phyloP scores from a whole-genome alignment of 1,140 invertebrate species.

The Argopecten irradians region DNA sequence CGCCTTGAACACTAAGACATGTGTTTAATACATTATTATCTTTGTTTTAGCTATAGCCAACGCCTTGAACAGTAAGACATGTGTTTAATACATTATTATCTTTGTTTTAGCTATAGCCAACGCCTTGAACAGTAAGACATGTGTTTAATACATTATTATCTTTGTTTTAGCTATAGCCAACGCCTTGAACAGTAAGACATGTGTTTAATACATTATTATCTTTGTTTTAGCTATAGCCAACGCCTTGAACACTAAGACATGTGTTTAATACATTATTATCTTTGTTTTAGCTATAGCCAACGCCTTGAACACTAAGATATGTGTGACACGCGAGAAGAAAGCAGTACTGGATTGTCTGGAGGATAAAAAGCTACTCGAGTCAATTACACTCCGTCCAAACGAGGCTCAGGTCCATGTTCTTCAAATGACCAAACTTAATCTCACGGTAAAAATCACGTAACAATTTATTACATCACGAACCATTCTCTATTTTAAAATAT shows the following conservation, averaged over 20 bases:
- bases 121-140: not conserved
- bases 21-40: too few species aligned
- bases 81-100: too few species aligned
- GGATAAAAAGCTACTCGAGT: constrained; percentile 70
- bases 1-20: too few species aligned
- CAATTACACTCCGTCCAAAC: constrained; percentile 69
- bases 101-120: too few species aligned
- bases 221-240: not conserved
- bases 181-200: not conserved
- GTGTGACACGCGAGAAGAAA: constrained; percentile 78
- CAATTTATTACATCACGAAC: too few species aligned
- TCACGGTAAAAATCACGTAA: constrained; percentile 75
- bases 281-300: constrained; percentile 79
- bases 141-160: not conserved
- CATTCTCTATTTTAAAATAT: too few species aligned
- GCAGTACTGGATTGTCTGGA: constrained; percentile 78
- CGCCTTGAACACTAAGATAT: constrained; percentile 81
- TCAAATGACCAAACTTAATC: constrained; percentile 81
- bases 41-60: too few species aligned
- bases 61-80: too few species aligned
- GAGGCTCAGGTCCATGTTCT: constrained; percentile 81
- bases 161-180: too few species aligned
- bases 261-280: too few species aligned
- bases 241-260: not conserved
- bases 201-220: not conserved